Evolutionary conservation across 2,888 invertebrate species (phyloP), one percentile per base, ranked within the genome.

Genomic region (Anodontia alba): DNA sequence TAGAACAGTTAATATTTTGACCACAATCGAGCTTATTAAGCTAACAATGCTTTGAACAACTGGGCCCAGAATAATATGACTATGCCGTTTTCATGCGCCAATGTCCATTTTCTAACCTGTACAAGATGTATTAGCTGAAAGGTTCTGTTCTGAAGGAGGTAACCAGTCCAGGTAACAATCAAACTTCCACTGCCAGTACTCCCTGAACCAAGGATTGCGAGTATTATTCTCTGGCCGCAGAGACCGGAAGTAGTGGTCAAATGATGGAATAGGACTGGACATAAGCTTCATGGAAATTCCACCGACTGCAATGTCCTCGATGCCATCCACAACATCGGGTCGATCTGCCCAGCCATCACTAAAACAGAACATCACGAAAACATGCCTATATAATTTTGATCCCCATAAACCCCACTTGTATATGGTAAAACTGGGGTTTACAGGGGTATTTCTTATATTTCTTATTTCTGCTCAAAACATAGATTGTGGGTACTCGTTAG

Each of bases 321-420:
- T 88, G 42, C 86, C 96, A 73, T 95, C 95, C n/a, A 97, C 97
- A 51, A 97, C 97, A 94, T 97, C 97, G 38, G 93, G 92, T 69
- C 97, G 95, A 93, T 97, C 97, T 0, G 96, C 96, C 97, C 97
- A 97, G 78, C 97, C 97, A 93, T 97, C 97, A 94, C 96, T 96
- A 93, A n/a, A n/a, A n/a, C n/a, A n/a, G n/a, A n/a, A n/a, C n/a
- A n/a, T n/a, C n/a, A n/a, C n/a, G n/a, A n/a, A n/a, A n/a, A n/a
- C n/a, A n/a, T n/a, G n/a, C n/a, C n/a, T n/a, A n/a, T n/a, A n/a
- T n/a, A n/a, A n/a, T n/a, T n/a, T n/a, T n/a, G n/a, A n/a, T n/a
- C n/a, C n/a, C n/a, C n/a, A n/a, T n/a, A n/a, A n/a, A n/a, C n/a
- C n/a, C n/a, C n/a, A n/a, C n/a, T n/a, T n/a, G n/a, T n/a, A n/a